phyloP scores from a whole-genome alignment of 2,797 vertebrate species.

The Gephyroberyx darwinii region DNA sequence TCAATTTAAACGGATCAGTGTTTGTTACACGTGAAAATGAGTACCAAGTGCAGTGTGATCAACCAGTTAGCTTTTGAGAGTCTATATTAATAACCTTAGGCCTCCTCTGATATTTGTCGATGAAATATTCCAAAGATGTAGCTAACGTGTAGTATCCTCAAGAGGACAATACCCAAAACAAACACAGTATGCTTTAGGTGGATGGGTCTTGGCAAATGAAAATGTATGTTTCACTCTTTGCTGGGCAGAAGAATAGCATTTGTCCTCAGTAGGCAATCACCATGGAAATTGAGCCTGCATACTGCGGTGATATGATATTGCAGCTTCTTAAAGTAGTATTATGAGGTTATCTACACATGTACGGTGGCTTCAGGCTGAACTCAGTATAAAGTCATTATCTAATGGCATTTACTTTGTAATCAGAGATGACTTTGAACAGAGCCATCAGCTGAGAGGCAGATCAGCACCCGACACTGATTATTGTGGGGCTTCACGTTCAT shows the following conservation, averaged over 20 bases:
- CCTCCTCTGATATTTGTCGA: constrained; percentile 44
- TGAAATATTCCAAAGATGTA: constrained; percentile 4
- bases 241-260: constrained; percentile 13
- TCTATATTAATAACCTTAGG: constrained; percentile 32
- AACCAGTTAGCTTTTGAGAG: constrained; percentile 47
- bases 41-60: constrained; percentile 45
- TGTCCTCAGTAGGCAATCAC: constrained; percentile 17
- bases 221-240: constrained; percentile 24
- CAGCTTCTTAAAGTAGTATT: constrained; percentile 46
- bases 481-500: constrained; percentile 29
- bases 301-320: constrained; percentile 31
- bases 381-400: constrained; percentile 46
- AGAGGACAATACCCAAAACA: constrained; percentile 8
- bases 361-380: constrained; percentile 12
- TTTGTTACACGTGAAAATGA: constrained; percentile 24
- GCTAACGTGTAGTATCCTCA: constrained; percentile 11
- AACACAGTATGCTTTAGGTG: constrained; percentile 17
- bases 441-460: constrained; percentile 31
- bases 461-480: constrained; percentile 37
- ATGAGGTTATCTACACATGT: constrained; percentile 41
- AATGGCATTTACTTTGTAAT: constrained; percentile 44
- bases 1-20: constrained; percentile 40
- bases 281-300: constrained; percentile 29
- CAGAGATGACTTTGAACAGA: constrained; percentile 39
- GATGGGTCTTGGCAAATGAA: constrained; percentile 14